Percentiles rank a stretch among this genome's conserved stretches.
Conservation (phyloP, 2,888 invertebrate genomes). For the Ormyrus rosae region DNA sequence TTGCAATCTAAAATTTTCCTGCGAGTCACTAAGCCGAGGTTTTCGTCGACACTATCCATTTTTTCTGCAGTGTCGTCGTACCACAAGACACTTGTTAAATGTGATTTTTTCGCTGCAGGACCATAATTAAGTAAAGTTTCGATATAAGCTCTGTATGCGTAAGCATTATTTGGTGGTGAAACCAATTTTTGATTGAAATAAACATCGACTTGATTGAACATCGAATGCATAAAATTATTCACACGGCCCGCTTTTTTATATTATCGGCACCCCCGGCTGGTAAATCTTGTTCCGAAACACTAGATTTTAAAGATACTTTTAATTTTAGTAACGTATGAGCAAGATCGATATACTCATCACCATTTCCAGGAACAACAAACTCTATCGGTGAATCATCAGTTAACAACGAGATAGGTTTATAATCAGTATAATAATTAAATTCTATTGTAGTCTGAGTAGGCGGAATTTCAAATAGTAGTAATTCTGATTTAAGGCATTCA, state of each 20-base stretch:
- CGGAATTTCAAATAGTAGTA: not conserved
- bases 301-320: constrained; percentile 49
- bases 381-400: constrained; percentile 61
- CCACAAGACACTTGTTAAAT: constrained; percentile 48
- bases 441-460: not conserved
- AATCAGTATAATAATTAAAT: not conserved
- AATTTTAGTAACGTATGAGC: constrained; percentile 60
- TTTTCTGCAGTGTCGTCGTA: no score
- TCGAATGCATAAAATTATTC: no score
- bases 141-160: constrained; percentile 60
- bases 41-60: not conserved
- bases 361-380: constrained; percentile 60
- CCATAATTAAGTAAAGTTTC: constrained; percentile 61
- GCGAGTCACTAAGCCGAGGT: not conserved
- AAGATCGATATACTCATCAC: constrained; percentile 62
- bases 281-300: not conserved
- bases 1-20: not conserved
- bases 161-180: constrained; percentile 49
- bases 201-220: constrained; percentile 10
- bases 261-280: no score
- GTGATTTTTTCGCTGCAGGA: constrained; percentile 55
- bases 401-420: constrained; percentile 39
- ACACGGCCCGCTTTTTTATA: no score
- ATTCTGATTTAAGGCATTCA: no score
- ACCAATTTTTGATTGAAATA: constrained; percentile 61